Evolutionary conservation across 2,888 invertebrate genomes (phyloP).

Genomic region (Idaea straminata): DNA sequence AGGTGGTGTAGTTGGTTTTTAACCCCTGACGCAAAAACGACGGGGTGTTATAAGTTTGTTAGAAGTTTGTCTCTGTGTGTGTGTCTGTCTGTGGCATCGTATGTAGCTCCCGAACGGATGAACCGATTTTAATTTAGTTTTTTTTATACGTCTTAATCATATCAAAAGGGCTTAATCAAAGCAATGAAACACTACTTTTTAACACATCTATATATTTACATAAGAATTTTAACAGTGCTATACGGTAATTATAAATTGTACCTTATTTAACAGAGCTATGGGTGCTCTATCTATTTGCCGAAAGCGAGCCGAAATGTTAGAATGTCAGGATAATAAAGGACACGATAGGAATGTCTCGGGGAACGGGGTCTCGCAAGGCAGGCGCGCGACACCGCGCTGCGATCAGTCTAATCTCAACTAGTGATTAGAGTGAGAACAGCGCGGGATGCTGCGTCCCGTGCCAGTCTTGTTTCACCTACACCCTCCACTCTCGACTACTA

Average conservation of each 20-base stretch:
- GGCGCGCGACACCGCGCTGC: conserved; percentile 60
- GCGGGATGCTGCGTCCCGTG: conserved; percentile 70
- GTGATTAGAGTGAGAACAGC: conserved; percentile 67
- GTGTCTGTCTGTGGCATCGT: too few relatives aligned
- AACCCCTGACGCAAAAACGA: too few relatives aligned
- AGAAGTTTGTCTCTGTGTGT: too few relatives aligned
- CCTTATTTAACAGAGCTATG: conserved; percentile 54
- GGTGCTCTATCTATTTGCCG: conserved; percentile 47
- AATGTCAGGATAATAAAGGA: conserved; percentile 58
- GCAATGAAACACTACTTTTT: conserved; percentile 60
- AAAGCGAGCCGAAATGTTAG: conserved; percentile 60
- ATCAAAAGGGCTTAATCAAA: background rate
- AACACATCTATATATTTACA: conserved; percentile 81
- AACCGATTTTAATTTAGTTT: background rate
- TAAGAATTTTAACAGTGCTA: conserved; percentile 77
- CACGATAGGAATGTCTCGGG: conserved; percentile 46
- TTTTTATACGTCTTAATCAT: background rate
- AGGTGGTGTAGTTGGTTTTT: too few relatives aligned
- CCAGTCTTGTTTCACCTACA: conserved; percentile 43
- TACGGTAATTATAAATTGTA: conserved; percentile 65
- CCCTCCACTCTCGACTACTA: conserved; percentile 44
- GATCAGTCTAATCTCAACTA: conserved; percentile 63
- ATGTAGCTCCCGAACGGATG: too few relatives aligned
- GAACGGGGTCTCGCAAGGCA: conserved; percentile 44
- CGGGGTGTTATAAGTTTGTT: too few relatives aligned